Conservation (phyloP, 1,140 invertebrate species). For the Heliconius himera region DNA sequence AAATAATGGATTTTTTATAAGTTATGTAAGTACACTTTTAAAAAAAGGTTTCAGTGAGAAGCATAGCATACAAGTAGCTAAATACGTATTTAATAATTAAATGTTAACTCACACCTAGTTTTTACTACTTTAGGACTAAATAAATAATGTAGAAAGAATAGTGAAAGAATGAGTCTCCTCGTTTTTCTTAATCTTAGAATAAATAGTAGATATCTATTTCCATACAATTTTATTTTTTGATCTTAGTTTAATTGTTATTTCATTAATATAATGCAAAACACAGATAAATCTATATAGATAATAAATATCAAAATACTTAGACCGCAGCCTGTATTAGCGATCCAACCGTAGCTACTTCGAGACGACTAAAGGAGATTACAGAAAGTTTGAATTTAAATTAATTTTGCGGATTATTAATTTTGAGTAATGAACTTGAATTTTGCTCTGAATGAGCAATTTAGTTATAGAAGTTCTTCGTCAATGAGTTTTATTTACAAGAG, state of each 20-base stretch:
- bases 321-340: slow-evolving; percentile 60
- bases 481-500: slow-evolving; percentile 37
- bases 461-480: slow-evolving; percentile 45
- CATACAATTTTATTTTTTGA: not conserved
- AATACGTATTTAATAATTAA: too few species aligned
- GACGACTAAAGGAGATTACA: slow-evolving; percentile 59
- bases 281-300: not conserved
- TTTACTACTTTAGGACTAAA: too few species aligned
- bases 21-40: too few species aligned
- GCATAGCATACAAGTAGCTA: too few species aligned
- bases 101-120: too few species aligned
- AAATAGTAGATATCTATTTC: too few species aligned
- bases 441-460: slow-evolving; percentile 53
- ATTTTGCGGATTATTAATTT: slow-evolving; percentile 80
- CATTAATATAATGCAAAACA: not conserved
- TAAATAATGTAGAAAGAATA: too few species aligned
- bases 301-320: slow-evolving; percentile 22
- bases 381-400: slow-evolving; percentile 76
- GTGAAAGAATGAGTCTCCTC: too few species aligned
- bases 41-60: too few species aligned
- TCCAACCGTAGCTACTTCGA: slow-evolving; percentile 54
- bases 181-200: too few species aligned
- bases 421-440: slow-evolving; percentile 73
- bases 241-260: not conserved
- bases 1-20: too few species aligned